Evolutionary conservation across 1,140 invertebrate genomes (phyloP).

Genomic region (Holcopasites calliopsidis): DNA sequence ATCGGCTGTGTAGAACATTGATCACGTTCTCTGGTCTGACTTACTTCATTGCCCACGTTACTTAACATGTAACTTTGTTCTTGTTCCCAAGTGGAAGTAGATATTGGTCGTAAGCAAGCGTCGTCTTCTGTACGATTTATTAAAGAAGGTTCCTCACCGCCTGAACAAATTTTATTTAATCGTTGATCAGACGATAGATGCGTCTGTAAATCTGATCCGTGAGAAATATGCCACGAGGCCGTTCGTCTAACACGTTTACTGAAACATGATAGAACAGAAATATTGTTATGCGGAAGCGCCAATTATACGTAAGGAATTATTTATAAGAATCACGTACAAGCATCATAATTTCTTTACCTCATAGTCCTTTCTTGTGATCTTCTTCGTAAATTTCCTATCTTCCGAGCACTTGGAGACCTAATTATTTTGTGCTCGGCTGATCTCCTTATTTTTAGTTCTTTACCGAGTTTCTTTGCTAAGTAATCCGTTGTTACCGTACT

Average conservation of each 20-base stretch:
- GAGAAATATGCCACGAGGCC: constrained; percentile 68
- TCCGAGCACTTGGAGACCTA: constrained; percentile 88
- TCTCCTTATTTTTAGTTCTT: constrained; percentile 86
- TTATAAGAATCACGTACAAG: background rate
- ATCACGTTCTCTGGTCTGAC: constrained; percentile 64
- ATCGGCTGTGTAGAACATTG: constrained; percentile 41
- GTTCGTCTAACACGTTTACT: constrained; percentile 68
- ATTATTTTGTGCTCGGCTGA: constrained; percentile 86
- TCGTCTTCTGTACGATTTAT: constrained; percentile 16
- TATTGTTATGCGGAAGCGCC: background rate
- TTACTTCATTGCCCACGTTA: constrained; percentile 4
- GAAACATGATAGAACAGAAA: constrained; percentile 22
- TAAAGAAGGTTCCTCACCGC: constrained; percentile 25
- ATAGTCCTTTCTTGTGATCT: constrained; percentile 81
- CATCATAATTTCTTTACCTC: constrained; percentile 57
- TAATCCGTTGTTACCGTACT: constrained; percentile 84
- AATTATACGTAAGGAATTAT: too few relatives aligned
- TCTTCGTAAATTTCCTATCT: constrained; percentile 87
- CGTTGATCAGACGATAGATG: constrained; percentile 17
- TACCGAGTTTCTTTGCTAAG: constrained; percentile 84
- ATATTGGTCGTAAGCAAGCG: constrained; percentile 20
- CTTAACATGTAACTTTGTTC: constrained; percentile 13
- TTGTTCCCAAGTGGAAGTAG: constrained; percentile 29
- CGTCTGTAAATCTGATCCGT: constrained; percentile 20
- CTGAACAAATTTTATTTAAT: constrained; percentile 48